Evolutionary conservation across 2,797 vertebrate genomes (phyloP), one percentile per base, ranked within the genome.

Genomic region (Scomberomorus guttatus): DNA sequence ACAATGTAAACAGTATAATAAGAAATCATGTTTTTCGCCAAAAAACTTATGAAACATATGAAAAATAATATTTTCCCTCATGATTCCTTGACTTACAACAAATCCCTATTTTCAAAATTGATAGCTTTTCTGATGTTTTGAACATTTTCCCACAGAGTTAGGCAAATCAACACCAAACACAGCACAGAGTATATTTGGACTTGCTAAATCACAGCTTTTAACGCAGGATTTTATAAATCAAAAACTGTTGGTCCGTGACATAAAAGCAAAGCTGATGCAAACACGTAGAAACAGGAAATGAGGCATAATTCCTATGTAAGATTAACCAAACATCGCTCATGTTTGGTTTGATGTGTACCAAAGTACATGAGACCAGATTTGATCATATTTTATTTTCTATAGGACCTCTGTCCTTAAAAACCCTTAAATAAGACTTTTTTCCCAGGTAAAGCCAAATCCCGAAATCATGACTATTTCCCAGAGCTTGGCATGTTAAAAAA

Each of bases 121-220:
- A 65, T 32, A 65, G 48, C 29, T 13, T 56, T 17, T 46, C 9
- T 63, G 55, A 39, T 72, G 55, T 75, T 77, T 51, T 71, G 6
- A 72, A 60, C 29, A 64, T 10, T 29, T 67, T 37, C 34, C 25
- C 34, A 44, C 17, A 69, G 13, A 46, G 24, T 27, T 58, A 24
- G 51, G 48, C 24, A 66, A 81, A 68, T 12, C 68, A 61, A 79
- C 78, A 81, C 34, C 52, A 65, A 77, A 74, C 34, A 29, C 27
- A 12, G 51, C 34, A 29, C 27, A 12, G 51, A 24, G 37, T 78
- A 56, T 60, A 77, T 62, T 56, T 74, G 22, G 61, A 79, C 18
- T 22, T 11, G 34, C 34, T 37, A 20, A 24, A 74, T 79, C 42
- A 50, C 48, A 56, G 64, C 84, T 75, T 77, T 68, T 1, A 56